phyloP scores from a whole-genome alignment of 2,113 vertebrate genomes.

The Pelecanoides urinatrix region DNA sequence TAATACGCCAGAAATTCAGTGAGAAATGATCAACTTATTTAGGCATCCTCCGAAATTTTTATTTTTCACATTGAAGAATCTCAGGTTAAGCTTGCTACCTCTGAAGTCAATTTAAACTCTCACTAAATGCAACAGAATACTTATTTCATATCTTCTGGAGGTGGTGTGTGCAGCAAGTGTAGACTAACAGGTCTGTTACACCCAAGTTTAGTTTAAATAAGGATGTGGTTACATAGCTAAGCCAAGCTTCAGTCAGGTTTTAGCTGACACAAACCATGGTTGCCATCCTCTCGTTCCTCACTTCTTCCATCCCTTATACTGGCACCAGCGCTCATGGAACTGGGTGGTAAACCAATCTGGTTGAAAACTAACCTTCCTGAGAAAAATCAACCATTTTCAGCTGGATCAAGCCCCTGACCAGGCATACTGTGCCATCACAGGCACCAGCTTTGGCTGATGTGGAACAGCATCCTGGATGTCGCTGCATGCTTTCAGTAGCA shows the following conservation, averaged over 20 bases:
- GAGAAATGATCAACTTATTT: conserved; percentile 30
- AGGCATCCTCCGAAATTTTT: conserved; percentile 32
- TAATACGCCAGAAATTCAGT: conserved; percentile 52
- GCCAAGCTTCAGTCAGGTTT: conserved; percentile 40
- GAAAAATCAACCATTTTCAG: not conserved
- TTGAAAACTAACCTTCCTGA: not conserved
- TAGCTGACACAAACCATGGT: not conserved
- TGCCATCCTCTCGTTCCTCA: not conserved
- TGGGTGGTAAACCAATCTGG: not conserved
- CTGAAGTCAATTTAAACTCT: conserved; percentile 35
- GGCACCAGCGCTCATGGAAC: not conserved
- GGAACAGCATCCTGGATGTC: not conserved
- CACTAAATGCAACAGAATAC: conserved; percentile 20
- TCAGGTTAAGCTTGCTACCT: conserved; percentile 36
- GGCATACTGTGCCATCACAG: rapidly evolving
- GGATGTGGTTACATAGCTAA: conserved; percentile 12
- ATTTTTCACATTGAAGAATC: conserved; percentile 21
- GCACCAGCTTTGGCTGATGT: not conserved
- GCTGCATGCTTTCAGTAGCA: not conserved
- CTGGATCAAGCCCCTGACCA: not conserved
- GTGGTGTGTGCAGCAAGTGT: conserved; percentile 15
- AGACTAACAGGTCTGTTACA: conserved; percentile 57
- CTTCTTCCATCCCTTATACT: not conserved
- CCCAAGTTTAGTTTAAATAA: conserved; percentile 51
- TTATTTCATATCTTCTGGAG: conserved; percentile 41